Base-by-base conservation (phyloP, 2,888 invertebrate species). In the Epistrophella euchroma region DNA sequence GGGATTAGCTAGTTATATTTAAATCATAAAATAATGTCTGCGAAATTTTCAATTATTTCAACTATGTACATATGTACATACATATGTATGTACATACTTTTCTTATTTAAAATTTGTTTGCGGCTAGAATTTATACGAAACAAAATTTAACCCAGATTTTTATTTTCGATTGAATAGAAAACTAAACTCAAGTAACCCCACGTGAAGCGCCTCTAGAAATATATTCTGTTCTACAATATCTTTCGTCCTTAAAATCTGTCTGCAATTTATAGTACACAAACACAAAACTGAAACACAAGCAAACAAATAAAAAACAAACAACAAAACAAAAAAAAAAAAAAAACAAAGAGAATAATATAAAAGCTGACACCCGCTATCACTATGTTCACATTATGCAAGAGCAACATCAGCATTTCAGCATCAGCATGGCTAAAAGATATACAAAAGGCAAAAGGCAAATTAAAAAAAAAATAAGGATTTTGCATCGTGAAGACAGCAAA, bases 361-460 rank as follows among this genome's bases (percentile, higher is more conserved):
- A 79, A 47, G 74, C 73, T 74, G 83, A 83, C 79, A 79, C 56
- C 74, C 74, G 62, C 50, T 58, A 84, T 84, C 70, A 64, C 62
- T 78, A n/a, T n/a, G 43, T 70, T 73, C 47, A 77, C 22, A 60
- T 71, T 73, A 19, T 70, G 55, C 37, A 37, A 19, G 50, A 60
- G 66, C 37, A 37, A 22, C 40, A 60, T 28, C 52, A 52, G 50
- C 50, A 50, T 50, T 58, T 22, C 64, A 58, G 58, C 32, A 74
- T 43, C 32, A 66, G 66, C 32, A 32, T 32, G 56, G 25, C 32
- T 52, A 19, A 58, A 56, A 50, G 45, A 71, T 71, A 71, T 66
- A 77, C 72, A 82, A 82, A 82, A 72, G 56, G 40, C 56, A 25
- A 68, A 81, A 60, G 32, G 13, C 22, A 47, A 60, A 73, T 52